Percentiles rank a stretch among this genome's conserved stretches.
Evolutionary conservation across 2,797 vertebrate species (phyloP).

Genomic region (Hafferia zeledoni): DNA sequence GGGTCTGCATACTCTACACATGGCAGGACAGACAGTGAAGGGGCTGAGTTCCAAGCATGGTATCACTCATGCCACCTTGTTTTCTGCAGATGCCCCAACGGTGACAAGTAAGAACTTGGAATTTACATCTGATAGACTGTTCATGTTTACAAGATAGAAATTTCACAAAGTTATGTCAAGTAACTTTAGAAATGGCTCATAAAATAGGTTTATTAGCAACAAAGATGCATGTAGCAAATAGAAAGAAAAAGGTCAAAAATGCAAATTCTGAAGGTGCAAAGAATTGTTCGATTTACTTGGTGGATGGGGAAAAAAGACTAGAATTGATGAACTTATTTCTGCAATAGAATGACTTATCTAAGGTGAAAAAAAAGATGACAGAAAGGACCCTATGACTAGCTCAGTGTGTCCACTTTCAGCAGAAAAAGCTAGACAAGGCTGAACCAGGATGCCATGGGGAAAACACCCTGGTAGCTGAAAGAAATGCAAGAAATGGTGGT

Average conservation of each 20-base stretch:
- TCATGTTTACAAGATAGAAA: not conserved
- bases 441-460: not conserved
- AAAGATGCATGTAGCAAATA: not conserved
- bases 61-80: not conserved
- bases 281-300: not conserved
- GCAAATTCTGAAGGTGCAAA: not conserved
- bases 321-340: not conserved
- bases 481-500: not conserved
- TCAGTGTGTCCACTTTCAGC: not conserved
- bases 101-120: not conserved
- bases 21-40: not conserved
- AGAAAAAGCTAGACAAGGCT: not conserved
- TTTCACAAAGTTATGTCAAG: not conserved
- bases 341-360: not conserved
- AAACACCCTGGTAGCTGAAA: not conserved
- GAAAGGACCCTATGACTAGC: not conserved
- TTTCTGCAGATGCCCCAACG: not conserved
- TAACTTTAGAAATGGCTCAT: not conserved
- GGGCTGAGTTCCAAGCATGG: not conserved
- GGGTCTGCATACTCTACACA: not conserved
- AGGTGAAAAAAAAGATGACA: not conserved
- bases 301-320: not conserved
- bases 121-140: not conserved
- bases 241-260: not conserved
- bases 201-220: not conserved